These are phyloP conservation scores for Nasua narica DNA, from an alignment of 2,797 vertebrate genomes.

Conservation along the genomic window DNA sequence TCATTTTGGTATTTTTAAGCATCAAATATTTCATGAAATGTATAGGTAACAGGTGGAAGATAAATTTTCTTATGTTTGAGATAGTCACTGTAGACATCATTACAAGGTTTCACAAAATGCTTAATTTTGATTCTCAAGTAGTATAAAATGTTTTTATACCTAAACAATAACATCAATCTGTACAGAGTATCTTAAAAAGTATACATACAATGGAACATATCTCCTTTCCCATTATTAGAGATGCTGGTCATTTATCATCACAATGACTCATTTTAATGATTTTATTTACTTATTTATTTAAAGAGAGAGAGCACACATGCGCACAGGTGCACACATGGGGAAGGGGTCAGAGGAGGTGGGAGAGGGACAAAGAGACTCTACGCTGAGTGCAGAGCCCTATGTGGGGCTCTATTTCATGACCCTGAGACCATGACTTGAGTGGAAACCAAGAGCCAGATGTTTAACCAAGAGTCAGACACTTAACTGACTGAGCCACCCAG, in stretches of 20 bases:
- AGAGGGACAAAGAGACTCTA: background rate
- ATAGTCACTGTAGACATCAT: background rate
- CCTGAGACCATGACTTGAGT: background rate
- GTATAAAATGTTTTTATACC: background rate
- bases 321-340: background rate
- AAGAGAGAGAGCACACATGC: background rate
- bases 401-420: background rate
- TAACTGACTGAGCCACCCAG: background rate
- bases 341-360: background rate
- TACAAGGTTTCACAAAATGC: background rate
- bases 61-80: slow-evolving; percentile 3
- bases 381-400: background rate
- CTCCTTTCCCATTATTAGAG: slow-evolving; percentile 54
- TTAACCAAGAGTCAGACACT: too few species aligned
- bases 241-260: slow-evolving; percentile 59
- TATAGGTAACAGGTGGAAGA: background rate
- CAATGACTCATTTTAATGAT: slow-evolving; percentile 58
- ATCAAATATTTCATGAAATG: slow-evolving; percentile 5
- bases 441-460: background rate
- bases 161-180: background rate
- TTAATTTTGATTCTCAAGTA: background rate
- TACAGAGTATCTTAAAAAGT: background rate
- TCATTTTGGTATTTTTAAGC: background rate
- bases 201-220: background rate
- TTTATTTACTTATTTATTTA: background rate